Conservation (phyloP, 2,888 invertebrate genomes). For the Cephus rjabovi region DNA sequence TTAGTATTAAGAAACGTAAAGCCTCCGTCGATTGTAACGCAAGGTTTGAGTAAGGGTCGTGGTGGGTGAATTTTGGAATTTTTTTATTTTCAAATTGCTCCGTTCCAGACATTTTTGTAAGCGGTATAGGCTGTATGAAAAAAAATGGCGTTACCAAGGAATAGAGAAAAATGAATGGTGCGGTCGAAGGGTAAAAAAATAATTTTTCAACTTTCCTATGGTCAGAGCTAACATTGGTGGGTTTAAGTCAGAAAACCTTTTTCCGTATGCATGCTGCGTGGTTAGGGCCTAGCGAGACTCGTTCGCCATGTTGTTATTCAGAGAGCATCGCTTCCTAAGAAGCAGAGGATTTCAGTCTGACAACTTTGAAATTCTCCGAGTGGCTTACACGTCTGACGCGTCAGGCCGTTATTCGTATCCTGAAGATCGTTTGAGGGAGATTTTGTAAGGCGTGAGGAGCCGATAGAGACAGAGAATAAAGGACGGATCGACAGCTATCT, state of each 20-base stretch:
- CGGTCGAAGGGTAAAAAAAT: background rate
- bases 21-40: too few species aligned
- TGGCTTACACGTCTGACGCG: conserved; percentile 29
- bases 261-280: conserved; percentile 54
- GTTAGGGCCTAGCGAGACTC: conserved; percentile 33
- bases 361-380: conserved; percentile 52
- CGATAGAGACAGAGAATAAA: background rate
- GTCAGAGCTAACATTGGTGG: background rate
- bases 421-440: conserved; percentile 14
- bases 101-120: background rate
- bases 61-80: background rate
- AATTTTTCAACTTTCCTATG: background rate
- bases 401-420: conserved; percentile 18
- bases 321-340: conserved; percentile 53
- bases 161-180: background rate
- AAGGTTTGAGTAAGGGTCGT: too few species aligned
- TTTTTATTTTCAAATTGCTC: background rate
- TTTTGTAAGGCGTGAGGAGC: conserved; percentile 8
- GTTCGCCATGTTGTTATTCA: conserved; percentile 54
- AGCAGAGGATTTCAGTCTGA: conserved; percentile 49
- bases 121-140: background rate
- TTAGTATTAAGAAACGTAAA: background rate
- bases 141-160: background rate
- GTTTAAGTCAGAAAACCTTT: conserved; percentile 27
- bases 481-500: background rate